Percentiles rank a stretch among this genome's conserved stretches.
Evolutionary conservation across 2,797 vertebrate genomes (phyloP).

Genomic region (Semaprochilodus insignis): DNA sequence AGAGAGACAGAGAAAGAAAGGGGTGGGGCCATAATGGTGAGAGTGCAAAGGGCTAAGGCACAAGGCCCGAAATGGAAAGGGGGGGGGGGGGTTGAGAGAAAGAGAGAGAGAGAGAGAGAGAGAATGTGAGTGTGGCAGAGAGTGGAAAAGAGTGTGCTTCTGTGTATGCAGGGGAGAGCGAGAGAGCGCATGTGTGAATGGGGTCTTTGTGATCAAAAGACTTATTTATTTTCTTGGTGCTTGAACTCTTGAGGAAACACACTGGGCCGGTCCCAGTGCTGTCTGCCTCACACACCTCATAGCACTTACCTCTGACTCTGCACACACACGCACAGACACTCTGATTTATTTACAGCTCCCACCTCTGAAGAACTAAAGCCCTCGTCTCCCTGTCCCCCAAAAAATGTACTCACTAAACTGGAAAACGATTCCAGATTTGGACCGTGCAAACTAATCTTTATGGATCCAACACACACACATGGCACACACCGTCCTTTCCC

Average conservation of each 20-base stretch:
- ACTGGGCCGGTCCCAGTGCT: slow-evolving; percentile 71
- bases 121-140: slow-evolving; percentile 45
- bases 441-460: slow-evolving; percentile 44
- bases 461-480: slow-evolving; percentile 29
- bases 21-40: slow-evolving; percentile 58
- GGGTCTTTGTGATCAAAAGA: slow-evolving; percentile 84
- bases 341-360: slow-evolving; percentile 36
- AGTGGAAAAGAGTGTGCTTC: slow-evolving; percentile 33
- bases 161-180: slow-evolving; percentile 52
- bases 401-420: not conserved
- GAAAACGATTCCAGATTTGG: slow-evolving; percentile 21
- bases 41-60: slow-evolving; percentile 48
- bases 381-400: slow-evolving; percentile 6
- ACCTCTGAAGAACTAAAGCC: not conserved
- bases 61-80: slow-evolving; percentile 41
- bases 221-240: slow-evolving; percentile 84
- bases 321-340: slow-evolving; percentile 55
- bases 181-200: slow-evolving; percentile 72
- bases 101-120: slow-evolving; percentile 55
- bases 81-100: slow-evolving; percentile 19
- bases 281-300: slow-evolving; percentile 58
- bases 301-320: slow-evolving; percentile 47
- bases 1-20: slow-evolving; percentile 47
- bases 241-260: slow-evolving; percentile 81
- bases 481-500: slow-evolving; percentile 45